Conservation (phyloP, 2,797 vertebrate species). For the Discoglossus pictus region DNA sequence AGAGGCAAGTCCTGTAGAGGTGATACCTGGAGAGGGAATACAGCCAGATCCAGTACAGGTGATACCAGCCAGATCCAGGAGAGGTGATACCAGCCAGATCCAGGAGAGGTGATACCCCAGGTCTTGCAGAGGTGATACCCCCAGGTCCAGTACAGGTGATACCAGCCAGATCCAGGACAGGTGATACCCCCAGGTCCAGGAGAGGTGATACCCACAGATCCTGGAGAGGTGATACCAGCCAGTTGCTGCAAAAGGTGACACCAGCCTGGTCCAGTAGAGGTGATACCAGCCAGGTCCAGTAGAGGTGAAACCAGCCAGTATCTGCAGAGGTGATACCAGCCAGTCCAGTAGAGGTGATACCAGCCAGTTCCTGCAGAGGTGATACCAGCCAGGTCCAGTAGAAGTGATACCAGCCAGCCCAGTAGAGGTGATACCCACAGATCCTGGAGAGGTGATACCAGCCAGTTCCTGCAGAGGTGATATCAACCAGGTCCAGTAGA, state of each 20-base stretch:
- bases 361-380: background rate
- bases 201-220: background rate
- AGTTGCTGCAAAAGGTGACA: too few species aligned
- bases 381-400: background rate
- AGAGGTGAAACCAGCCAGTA: background rate
- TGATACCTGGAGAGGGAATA: too few species aligned
- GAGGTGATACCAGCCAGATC: conserved; percentile 2
- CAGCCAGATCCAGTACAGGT: background rate
- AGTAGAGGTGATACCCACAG: background rate
- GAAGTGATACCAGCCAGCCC: too few species aligned
- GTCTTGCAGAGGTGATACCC: background rate
- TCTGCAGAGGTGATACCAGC: too few species aligned
- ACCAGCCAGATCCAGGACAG: too few species aligned
- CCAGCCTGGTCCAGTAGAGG: background rate
- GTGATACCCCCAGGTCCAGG: too few species aligned
- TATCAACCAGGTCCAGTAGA: background rate
- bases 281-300: conserved; percentile 10
- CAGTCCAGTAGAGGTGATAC: background rate
- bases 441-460: background rate
- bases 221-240: background rate
- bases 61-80: background rate
- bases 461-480: too few species aligned
- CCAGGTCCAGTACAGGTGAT: background rate
- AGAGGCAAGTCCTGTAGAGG: background rate
- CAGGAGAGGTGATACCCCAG: background rate